These are phyloP conservation scores for Ruditapes philippinarum DNA, from an alignment of 1,140 invertebrate species.

Conservation along the genomic window DNA sequence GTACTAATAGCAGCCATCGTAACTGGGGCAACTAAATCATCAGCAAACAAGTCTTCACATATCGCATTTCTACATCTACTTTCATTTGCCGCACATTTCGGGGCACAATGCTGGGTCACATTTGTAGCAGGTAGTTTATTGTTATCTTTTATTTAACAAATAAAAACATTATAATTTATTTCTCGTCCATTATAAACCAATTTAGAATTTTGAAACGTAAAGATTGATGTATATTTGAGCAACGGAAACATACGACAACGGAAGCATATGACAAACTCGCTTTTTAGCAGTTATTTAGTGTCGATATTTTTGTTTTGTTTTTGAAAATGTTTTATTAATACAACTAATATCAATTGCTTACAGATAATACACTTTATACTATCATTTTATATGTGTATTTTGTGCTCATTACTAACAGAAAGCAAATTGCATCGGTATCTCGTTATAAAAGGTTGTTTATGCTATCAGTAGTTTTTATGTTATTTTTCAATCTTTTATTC, in stretches of 20 bases:
- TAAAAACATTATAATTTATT: not conserved
- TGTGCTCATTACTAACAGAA: too few relatives aligned
- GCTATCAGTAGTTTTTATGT: not conserved
- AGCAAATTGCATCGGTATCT: too few relatives aligned
- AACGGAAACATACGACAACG: not conserved
- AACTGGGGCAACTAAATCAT: not conserved
- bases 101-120: slow-evolving; percentile 65
- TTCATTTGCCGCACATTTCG: slow-evolving; percentile 48
- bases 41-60: not conserved
- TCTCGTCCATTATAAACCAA: not conserved
- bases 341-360: too few relatives aligned
- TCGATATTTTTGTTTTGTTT: too few relatives aligned
- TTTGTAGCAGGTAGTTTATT: slow-evolving; percentile 53
- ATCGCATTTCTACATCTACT: slow-evolving; percentile 46
- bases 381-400: too few relatives aligned
- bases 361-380: too few relatives aligned
- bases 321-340: too few relatives aligned
- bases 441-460: too few relatives aligned
- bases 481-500: not conserved
- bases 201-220: not conserved
- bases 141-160: not conserved
- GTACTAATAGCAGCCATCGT: not conserved
- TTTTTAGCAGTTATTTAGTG: too few relatives aligned
- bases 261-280: too few relatives aligned
- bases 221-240: not conserved